phyloP scores from a whole-genome alignment of 1,140 invertebrate genomes.

The Bombus consobrinus region DNA sequence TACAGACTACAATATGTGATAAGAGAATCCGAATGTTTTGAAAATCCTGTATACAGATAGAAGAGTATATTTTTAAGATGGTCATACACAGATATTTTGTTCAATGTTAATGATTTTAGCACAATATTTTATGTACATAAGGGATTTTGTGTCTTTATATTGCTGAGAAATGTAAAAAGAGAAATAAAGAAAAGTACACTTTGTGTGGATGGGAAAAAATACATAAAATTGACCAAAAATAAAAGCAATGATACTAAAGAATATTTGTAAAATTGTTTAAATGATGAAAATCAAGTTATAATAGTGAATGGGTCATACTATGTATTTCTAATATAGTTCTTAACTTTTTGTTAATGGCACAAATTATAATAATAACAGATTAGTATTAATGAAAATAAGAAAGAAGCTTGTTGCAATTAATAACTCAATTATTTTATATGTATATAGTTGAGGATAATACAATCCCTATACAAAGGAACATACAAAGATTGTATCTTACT shows the following conservation, averaged over 20 bases:
- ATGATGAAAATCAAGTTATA: neutral
- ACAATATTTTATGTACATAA: neutral
- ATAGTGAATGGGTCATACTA: neutral
- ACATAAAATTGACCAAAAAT: neutral
- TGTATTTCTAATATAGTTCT: neutral
- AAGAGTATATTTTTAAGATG: conserved; percentile 34
- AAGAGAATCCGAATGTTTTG: conserved; percentile 7
- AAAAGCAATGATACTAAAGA: neutral
- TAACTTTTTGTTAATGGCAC: conserved; percentile 17
- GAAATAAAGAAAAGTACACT: neutral
- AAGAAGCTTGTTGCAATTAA: conserved; percentile 49
- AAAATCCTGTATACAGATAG: neutral
- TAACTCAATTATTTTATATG: conserved; percentile 39
- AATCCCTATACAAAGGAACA: conserved; percentile 9
- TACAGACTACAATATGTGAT: conserved; percentile 20
- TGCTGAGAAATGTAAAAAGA: conserved; percentile 28
- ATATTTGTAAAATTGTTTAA: conserved; percentile 11
- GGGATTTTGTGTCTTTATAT: conserved; percentile 23
- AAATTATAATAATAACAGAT: neutral
- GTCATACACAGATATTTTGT: neutral
- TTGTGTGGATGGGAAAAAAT: neutral
- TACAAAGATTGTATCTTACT: conserved; percentile 1
- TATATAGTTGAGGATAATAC: conserved; percentile 12
- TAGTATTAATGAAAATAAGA: conserved; percentile 5
- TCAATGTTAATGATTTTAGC: conserved; percentile 3